phyloP scores from a whole-genome alignment of 2,888 invertebrate species.

The Ceriagrion tenellum region DNA sequence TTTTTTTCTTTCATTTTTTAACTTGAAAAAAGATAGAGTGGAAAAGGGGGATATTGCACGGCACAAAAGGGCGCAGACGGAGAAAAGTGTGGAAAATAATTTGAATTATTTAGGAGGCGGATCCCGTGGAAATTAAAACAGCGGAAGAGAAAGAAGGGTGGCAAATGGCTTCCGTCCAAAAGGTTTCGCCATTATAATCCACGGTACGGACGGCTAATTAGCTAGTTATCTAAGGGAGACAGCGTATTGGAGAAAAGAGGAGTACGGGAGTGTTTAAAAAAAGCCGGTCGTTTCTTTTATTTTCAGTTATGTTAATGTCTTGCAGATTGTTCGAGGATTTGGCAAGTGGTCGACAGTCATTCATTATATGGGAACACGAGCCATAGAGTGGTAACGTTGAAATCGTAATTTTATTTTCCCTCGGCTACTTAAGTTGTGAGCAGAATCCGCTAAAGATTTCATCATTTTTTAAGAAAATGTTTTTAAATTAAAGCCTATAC shows the following conservation, averaged over 20 bases:
- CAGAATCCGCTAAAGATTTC: no score
- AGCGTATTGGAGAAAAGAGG: background rate
- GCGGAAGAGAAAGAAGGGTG: conserved; percentile 7
- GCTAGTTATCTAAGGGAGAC: background rate
- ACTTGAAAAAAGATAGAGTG: background rate
- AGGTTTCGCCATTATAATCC: conserved; percentile 26
- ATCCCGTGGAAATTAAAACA: background rate
- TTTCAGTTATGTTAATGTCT: background rate
- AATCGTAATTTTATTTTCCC: no score
- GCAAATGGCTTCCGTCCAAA: conserved; percentile 36
- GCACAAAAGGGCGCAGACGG: background rate
- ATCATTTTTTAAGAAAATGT: no score
- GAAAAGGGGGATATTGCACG: background rate
- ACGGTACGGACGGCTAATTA: background rate
- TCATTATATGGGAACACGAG: background rate
- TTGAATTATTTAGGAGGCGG: conserved; percentile 27
- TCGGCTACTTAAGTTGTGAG: background rate
- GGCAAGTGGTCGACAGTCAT: background rate
- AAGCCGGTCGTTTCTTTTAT: background rate
- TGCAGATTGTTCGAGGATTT: background rate
- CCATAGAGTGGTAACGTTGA: no score
- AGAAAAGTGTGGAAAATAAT: background rate
- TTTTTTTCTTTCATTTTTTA: background rate
- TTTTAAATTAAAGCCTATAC: no score
- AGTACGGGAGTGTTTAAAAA: background rate